phyloP scores from a whole-genome alignment of 2,113 vertebrate species.

The Anguilla japonica region DNA sequence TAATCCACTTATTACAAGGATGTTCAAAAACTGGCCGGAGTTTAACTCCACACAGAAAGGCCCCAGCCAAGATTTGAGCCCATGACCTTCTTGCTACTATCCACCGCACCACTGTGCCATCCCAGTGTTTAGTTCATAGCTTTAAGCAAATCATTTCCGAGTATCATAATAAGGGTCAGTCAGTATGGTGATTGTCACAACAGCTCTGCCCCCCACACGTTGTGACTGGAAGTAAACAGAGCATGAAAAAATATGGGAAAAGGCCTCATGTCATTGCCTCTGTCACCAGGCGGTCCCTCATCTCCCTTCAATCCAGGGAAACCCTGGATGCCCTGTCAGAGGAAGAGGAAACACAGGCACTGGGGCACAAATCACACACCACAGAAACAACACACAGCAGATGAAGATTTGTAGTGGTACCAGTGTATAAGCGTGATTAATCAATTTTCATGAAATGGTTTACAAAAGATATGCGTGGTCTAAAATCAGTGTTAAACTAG shows the following conservation, averaged over 20 bases:
- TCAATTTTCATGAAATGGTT: not conserved
- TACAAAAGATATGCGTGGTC: not conserved
- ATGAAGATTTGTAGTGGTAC: not conserved
- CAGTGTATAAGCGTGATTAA: not conserved
- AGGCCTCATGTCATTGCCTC: slow-evolving; percentile 38
- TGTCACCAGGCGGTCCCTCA: slow-evolving; percentile 29
- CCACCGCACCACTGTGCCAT: no score
- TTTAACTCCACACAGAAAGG: no score
- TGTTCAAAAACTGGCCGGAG: no score
- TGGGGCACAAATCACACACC: not conserved
- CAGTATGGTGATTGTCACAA: not conserved
- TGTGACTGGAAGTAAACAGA: not conserved
- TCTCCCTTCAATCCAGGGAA: slow-evolving; percentile 42
- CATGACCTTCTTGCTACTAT: no score
- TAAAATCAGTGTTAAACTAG: not conserved
- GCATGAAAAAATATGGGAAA: not conserved
- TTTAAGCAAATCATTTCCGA: no score
- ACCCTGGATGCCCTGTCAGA: slow-evolving; percentile 34
- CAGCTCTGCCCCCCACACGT: not conserved
- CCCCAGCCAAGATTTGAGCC: no score
- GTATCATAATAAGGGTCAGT: not conserved
- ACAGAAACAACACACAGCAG: not conserved
- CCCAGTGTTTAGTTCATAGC: no score
- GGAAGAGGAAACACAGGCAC: not conserved
- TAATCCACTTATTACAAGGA: no score